Conservation (phyloP, 2,113 vertebrate species). For the Oreotrochilus melanogaster region DNA sequence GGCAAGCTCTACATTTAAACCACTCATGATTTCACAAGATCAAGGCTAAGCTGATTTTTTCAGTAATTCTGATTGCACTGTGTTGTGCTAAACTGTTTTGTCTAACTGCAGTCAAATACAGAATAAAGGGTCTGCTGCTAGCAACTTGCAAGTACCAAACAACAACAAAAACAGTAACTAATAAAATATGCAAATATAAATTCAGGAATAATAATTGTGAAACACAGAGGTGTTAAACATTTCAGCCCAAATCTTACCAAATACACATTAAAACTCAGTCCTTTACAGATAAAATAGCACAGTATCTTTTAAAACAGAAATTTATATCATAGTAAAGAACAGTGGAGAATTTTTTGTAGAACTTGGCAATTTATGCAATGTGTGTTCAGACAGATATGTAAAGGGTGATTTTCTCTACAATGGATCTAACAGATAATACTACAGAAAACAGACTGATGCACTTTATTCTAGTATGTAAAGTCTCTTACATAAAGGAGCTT, state of each 20-base stretch:
- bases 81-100: constrained; percentile 62
- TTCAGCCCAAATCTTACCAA: constrained; percentile 47
- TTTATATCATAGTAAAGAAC: not conserved
- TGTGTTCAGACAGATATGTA: constrained; percentile 8
- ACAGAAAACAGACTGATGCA: not conserved
- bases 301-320: not conserved
- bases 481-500: not conserved
- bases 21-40: constrained; percentile 59
- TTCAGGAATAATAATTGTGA: constrained; percentile 11
- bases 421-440: not conserved
- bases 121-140: constrained; percentile 50
- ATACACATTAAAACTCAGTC: constrained; percentile 27
- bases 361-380: constrained; percentile 11
- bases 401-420: constrained; percentile 54
- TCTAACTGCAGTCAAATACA: constrained; percentile 70
- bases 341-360: not conserved
- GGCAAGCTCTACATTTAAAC: constrained; percentile 63
- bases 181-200: constrained; percentile 57
- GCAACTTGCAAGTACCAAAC: constrained; percentile 35
- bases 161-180: not conserved
- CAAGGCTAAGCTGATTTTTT: constrained; percentile 67
- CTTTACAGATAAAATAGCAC: not conserved
- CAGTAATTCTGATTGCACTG: constrained; percentile 69
- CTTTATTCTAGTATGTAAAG: not conserved
- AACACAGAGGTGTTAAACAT: not conserved